A percentile compares a stretch with the other conserved stretches of the same genome.
These are phyloP conservation scores for Peromyscus melanophrys DNA, from an alignment of 2,797 vertebrate species.

Conservation along the genomic window DNA sequence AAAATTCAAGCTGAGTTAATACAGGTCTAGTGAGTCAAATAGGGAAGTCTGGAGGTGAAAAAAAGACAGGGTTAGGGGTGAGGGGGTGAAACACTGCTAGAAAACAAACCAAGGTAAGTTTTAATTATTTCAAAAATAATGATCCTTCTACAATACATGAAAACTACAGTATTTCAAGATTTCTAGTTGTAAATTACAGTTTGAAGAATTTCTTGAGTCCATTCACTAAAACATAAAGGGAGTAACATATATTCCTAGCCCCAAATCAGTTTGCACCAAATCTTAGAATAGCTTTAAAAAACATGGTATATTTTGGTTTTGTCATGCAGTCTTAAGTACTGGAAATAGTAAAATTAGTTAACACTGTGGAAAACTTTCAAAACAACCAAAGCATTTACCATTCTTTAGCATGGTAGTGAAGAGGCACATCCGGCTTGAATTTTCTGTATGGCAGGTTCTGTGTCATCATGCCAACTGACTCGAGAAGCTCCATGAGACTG, in stretches of 20 bases:
- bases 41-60: not conserved
- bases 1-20: constrained; percentile 44
- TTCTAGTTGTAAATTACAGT: constrained; percentile 19
- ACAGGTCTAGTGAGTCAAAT: not conserved
- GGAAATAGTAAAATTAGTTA: not conserved
- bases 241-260: not conserved
- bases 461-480: constrained; percentile 98
- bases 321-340: constrained; percentile 13
- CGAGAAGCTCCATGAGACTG: constrained; percentile 98
- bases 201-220: constrained; percentile 34
- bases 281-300: not conserved
- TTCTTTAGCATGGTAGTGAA: constrained; percentile 91
- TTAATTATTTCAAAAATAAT: constrained; percentile 45
- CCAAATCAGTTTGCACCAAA: not conserved
- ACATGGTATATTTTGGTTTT: constrained; percentile 55
- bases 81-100: not conserved
- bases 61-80: not conserved
- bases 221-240: constrained; percentile 24
- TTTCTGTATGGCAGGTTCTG: constrained; percentile 97
- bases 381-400: constrained; percentile 90
- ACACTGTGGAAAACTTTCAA: too few species aligned
- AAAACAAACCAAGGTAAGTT: constrained; percentile 2
- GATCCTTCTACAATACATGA: not conserved
- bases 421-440: constrained; percentile 93
- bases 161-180: constrained; percentile 19